Evolutionary conservation across 2,113 vertebrate genomes (phyloP).

Genomic region (Mobula birostris): DNA sequence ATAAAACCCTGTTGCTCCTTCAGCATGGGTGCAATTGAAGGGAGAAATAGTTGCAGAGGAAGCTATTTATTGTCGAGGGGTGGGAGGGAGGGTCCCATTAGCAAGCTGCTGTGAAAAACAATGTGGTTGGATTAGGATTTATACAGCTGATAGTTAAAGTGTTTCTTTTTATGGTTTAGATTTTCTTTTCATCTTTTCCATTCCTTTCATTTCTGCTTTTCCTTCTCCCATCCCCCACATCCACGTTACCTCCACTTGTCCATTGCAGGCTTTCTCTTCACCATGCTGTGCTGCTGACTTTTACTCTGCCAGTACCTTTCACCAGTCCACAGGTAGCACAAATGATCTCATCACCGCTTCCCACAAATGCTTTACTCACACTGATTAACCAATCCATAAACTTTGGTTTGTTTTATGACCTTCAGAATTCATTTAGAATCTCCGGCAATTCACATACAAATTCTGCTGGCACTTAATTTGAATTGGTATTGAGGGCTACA

Average conservation of each 20-base stretch:
- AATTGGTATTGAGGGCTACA: not conserved
- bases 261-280: not conserved
- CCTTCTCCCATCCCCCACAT: not conserved
- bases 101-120: constrained; percentile 19
- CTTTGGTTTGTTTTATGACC: constrained; percentile 49
- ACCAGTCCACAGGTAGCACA: not conserved
- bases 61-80: constrained; percentile 22
- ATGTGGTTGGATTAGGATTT: constrained; percentile 12
- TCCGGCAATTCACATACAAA: constrained; percentile 52
- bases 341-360: not conserved
- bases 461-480: constrained; percentile 42
- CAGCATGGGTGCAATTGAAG: not conserved
- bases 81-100: not conserved
- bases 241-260: not conserved
- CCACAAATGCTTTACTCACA: constrained; percentile 43
- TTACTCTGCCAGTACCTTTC: not conserved
- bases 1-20: not conserved
- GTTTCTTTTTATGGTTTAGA: not conserved
- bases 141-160: constrained; percentile 21
- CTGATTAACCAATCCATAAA: constrained; percentile 56
- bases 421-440: constrained; percentile 40
- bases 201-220: constrained; percentile 4
- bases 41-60: not conserved
- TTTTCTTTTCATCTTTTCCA: constrained; percentile 28
- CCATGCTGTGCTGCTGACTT: not conserved